These are phyloP conservation scores for Trachops cirrhosus DNA, from an alignment of 2,797 vertebrate species.

Conservation along the genomic window DNA sequence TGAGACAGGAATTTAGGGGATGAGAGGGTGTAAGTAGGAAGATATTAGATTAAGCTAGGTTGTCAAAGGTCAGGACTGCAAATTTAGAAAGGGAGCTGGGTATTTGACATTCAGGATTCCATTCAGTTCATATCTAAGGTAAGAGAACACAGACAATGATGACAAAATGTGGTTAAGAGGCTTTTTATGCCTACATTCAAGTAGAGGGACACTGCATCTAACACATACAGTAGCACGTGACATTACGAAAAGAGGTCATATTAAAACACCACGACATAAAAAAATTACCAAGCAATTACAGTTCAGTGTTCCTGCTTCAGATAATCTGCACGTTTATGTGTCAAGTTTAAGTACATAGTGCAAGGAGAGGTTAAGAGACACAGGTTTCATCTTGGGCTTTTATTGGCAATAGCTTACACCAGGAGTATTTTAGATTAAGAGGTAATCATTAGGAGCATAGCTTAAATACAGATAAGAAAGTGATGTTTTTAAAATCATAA, in stretches of 20 bases:
- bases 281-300: slow-evolving; percentile 81
- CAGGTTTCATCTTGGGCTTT: slow-evolving; percentile 69
- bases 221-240: slow-evolving; percentile 76
- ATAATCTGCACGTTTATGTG: slow-evolving; percentile 71
- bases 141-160: slow-evolving; percentile 73
- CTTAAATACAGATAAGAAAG: not conserved
- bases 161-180: slow-evolving; percentile 61
- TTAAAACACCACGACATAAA: slow-evolving; percentile 80
- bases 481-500: not conserved
- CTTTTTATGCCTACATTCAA: slow-evolving; percentile 62
- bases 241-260: slow-evolving; percentile 75
- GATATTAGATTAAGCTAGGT: slow-evolving; percentile 71
- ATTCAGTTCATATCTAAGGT: slow-evolving; percentile 68
- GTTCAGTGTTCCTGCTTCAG: slow-evolving; percentile 93
- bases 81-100: slow-evolving; percentile 62
- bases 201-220: slow-evolving; percentile 61
- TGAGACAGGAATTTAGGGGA: slow-evolving; percentile 61
- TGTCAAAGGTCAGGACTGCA: slow-evolving; percentile 64
- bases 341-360: slow-evolving; percentile 63
- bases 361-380: slow-evolving; percentile 63
- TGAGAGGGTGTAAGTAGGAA: slow-evolving; percentile 60
- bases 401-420: slow-evolving; percentile 42
- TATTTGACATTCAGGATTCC: slow-evolving; percentile 78
- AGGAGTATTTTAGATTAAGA: slow-evolving; percentile 57
- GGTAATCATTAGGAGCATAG: slow-evolving; percentile 42